These are phyloP conservation scores for Andrena praecox DNA, from an alignment of 2,888 invertebrate species.

Conservation along the genomic window DNA sequence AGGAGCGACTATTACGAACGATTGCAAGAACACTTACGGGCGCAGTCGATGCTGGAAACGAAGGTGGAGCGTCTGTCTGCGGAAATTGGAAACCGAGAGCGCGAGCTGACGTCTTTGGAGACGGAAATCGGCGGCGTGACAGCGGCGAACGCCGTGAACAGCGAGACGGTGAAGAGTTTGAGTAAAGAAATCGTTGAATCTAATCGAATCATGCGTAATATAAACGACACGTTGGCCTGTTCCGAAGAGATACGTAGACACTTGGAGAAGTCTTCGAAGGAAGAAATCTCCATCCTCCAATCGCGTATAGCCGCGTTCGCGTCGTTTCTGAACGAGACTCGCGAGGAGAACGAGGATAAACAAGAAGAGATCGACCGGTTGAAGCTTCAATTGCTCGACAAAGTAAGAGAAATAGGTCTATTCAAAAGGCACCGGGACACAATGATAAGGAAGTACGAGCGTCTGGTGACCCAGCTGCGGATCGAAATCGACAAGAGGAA, in stretches of 20 bases:
- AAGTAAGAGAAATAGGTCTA: slow-evolving; percentile 71
- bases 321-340: slow-evolving; percentile 56
- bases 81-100: slow-evolving; percentile 70
- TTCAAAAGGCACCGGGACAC: slow-evolving; percentile 74
- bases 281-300: slow-evolving; percentile 69
- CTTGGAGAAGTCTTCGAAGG: slow-evolving; percentile 68
- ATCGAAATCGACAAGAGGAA: slow-evolving; percentile 60
- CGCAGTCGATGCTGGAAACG: slow-evolving; percentile 68
- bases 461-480: slow-evolving; percentile 72
- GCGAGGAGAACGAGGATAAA: slow-evolving; percentile 62
- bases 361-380: slow-evolving; percentile 70
- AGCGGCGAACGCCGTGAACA: slow-evolving; percentile 68
- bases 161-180: slow-evolving; percentile 68
- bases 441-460: slow-evolving; percentile 75
- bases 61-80: slow-evolving; percentile 67
- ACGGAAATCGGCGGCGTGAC: slow-evolving; percentile 60
- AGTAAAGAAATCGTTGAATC: slow-evolving; percentile 67
- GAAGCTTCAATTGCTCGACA: slow-evolving; percentile 69
- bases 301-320: slow-evolving; percentile 66
- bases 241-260: slow-evolving; percentile 68
- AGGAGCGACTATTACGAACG: slow-evolving; percentile 65
- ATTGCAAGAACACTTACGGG: slow-evolving; percentile 64
- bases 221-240: slow-evolving; percentile 68
- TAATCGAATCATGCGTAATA: slow-evolving; percentile 58
- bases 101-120: slow-evolving; percentile 67